Evolutionary conservation across 2,113 vertebrate genomes (phyloP), one percentile per base, ranked within the genome.

Genomic region (Mungos mungo): DNA sequence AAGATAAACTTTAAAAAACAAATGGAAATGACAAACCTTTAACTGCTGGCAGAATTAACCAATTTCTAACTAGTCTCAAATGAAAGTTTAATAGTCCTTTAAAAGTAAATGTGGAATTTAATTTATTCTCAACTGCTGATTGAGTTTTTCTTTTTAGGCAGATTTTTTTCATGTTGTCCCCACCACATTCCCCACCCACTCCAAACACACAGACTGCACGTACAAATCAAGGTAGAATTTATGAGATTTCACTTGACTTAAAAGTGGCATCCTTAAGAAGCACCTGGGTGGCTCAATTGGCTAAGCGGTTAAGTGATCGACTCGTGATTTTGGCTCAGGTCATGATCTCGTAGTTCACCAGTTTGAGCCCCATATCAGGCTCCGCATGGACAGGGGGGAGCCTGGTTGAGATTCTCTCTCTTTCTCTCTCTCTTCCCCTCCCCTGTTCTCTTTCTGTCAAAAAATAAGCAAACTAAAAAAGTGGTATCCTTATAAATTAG

Each of bases 41-140:
- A 96, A 96, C 63, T 97, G 79, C 81, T 96, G 29, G 68, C 87
- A 97, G 77, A 96, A 96, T 88, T 76, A 96, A 76, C 89, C 89
- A 84, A 91, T 95, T 96, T 95, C 79, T 33, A 96, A 80, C 38
- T 87, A 63, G 54, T 92, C 60, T 93, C 63, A 96, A 93, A 90
- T 90, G 76, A 93, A 65, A 71, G 15, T 90, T 95, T 97, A 96
- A 95, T 95, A 76, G 84, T 14, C 74, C 81, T 96, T 84, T 63
- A 96, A 95, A 92, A 93, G 74, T 88, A 96, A 96, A 96, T 5
- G 1, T 52, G 63, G 21, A 65, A 68, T 52, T 92, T 91, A 82
- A 96, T 88, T 92, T 97, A 3, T 88, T 96, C 50, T 97, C 35
- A 71, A 63, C 57, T 66, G n/a, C 45, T 72, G 54, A 92, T 45